Conservation (phyloP, 2,888 invertebrate species). For the Rambutsinella grinnellia region DNA sequence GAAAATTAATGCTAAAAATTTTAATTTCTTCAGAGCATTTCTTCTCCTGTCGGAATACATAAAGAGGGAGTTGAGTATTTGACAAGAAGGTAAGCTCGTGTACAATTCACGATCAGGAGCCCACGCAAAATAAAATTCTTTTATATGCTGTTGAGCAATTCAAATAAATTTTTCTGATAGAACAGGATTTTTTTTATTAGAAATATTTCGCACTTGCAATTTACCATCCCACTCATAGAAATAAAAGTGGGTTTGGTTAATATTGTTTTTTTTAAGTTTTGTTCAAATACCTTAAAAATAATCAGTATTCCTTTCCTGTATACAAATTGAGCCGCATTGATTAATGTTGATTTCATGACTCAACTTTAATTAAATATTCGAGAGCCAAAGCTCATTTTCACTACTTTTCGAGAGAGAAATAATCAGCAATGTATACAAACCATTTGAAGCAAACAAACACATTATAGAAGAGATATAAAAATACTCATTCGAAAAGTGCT, state of each 20-base stretch:
- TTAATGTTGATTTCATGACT: conserved; percentile 54
- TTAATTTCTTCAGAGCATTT: conserved; percentile 21
- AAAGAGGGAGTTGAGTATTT: no score
- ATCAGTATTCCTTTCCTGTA: not conserved
- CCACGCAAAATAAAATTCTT: conserved; percentile 26
- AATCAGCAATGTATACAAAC: conserved; percentile 42
- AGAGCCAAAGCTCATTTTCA: conserved; percentile 17
- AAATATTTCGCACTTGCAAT: not conserved
- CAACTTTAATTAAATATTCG: conserved; percentile 51
- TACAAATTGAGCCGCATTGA: conserved; percentile 20
- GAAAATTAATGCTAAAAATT: conserved; percentile 7
- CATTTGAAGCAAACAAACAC: not conserved
- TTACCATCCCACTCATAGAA: conserved; percentile 15
- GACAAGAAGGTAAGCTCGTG: conserved; percentile 8
- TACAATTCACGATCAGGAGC: conserved; percentile 23
- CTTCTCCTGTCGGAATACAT: conserved; percentile 20
- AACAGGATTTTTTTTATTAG: conserved; percentile 1
- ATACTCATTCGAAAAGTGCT: no score
- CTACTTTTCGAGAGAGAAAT: conserved; percentile 5
- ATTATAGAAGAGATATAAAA: not conserved
- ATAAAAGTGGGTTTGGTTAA: conserved; percentile 24
- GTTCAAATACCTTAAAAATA: not conserved
- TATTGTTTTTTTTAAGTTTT: not conserved
- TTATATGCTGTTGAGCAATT: conserved; percentile 15
- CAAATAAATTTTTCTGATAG: conserved; percentile 9